Base-by-base conservation (phyloP, 2,888 invertebrate genomes). In the Salpingus planirostris region DNA sequence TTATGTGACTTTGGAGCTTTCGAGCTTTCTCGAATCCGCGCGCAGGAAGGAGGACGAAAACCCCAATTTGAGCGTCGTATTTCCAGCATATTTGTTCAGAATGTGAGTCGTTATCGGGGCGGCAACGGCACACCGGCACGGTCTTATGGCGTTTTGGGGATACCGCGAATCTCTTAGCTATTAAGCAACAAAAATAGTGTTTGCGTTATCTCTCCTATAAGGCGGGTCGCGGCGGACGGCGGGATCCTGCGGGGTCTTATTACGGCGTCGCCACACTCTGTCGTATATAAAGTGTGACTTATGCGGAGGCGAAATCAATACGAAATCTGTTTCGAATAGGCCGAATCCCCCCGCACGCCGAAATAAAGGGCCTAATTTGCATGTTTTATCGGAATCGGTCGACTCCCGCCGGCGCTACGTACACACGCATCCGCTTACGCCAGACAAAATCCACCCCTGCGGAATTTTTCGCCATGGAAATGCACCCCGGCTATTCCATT, bases 131-230 rank as follows among this genome's bases (percentile, higher is more conserved):
- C 25, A 11, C 12, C 5, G n/a, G 33, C 33, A 44, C 43, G 38
- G 36, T 49, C 47, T 41, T 36, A n/a, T n/a, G 44, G 34, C 44
- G 49, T 36, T 46, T 33, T 43, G 52, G 53, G 42, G n/a, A n/a
- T n/a, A 48, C 47, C 33, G 31, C 37, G 43, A 40, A 46, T 43
- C 54, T 47, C 55, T 49, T 47, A 48, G 49, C 52, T 55, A 55
- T 54, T 55, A 55, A 49, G 50, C 49, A 49, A 50, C 54, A 53
- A 52, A 54, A 54, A 52, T 54, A 50, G 53, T 53, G 54, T 54
- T 55, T 55, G 54, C 51, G 43, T 51, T 51, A 46, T 50, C 49
- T 49, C 44, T 47, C 48, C 48, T 49, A 49, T 46, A 49, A 45
- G 43, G 41, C 42, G 43, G 45, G 31, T 33, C 36, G 42, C 27